Evolutionary conservation across 2,888 invertebrate genomes (phyloP).

Genomic region (Melinaea marsaeus): DNA sequence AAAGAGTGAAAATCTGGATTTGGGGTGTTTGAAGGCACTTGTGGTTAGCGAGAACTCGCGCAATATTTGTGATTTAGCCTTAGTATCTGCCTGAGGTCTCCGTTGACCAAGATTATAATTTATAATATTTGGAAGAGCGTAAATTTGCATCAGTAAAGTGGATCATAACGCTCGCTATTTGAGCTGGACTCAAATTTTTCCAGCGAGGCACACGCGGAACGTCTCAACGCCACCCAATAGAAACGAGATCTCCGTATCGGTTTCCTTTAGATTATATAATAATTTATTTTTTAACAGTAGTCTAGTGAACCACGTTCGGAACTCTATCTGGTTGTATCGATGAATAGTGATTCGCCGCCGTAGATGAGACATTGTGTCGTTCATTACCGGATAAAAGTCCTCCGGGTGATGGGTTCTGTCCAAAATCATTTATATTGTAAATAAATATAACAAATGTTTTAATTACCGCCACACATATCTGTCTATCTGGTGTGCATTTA

Average conservation of each 20-base stretch:
- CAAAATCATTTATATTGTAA: too few relatives aligned
- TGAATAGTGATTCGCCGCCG: slow-evolving; percentile 57
- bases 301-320: slow-evolving; percentile 66
- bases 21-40: slow-evolving; percentile 56
- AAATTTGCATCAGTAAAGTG: slow-evolving; percentile 52
- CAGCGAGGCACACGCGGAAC: slow-evolving; percentile 70
- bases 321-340: slow-evolving; percentile 63
- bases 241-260: slow-evolving; percentile 76
- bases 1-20: slow-evolving; percentile 62
- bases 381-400: slow-evolving; percentile 14
- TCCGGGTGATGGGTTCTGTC: slow-evolving; percentile 22
- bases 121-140: slow-evolving; percentile 48
- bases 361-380: slow-evolving; percentile 30
- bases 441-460: too few relatives aligned
- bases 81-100: slow-evolving; percentile 72
- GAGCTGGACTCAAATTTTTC: slow-evolving; percentile 76
- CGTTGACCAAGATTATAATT: slow-evolving; percentile 49
- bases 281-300: slow-evolving; percentile 76
- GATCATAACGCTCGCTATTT: slow-evolving; percentile 69
- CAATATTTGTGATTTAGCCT: slow-evolving; percentile 76
- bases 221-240: slow-evolving; percentile 64
- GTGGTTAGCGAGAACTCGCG: slow-evolving; percentile 56
- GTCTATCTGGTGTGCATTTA: slow-evolving; percentile 66
- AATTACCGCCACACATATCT: slow-evolving; percentile 35
- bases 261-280: slow-evolving; percentile 77